Evolutionary conservation across 2,888 invertebrate species (phyloP), one percentile per base, ranked within the genome.

Genomic region (Mythimna impura): DNA sequence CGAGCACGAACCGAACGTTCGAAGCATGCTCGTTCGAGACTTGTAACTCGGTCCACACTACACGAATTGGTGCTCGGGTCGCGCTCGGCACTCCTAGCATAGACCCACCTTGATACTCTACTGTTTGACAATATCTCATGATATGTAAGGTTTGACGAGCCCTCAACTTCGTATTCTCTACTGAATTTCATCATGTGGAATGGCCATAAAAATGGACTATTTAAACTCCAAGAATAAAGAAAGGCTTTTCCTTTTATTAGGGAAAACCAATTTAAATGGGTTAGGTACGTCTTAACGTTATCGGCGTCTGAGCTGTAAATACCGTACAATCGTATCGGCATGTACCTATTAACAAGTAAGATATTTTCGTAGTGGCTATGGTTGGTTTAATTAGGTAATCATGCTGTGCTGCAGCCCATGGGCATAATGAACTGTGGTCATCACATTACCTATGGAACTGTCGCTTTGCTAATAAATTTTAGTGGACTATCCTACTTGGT

Each of bases 261-360:
- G 12, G 8, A 14, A 40, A 55, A 40, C 14, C 54, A 50, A 64
- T 65, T 30, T 54, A n/a, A 47, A 22, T 20, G n/a, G 55, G n/a
- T 71, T 47, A n/a, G n/a, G n/a, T n/a, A 40, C 40, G 62, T 64
- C 34, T 64, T 14, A 47, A 12, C 47, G 70, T 61, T 76, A 68
- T 80, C n/a, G 30, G 60, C 34, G 22, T n/a, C 52, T 50, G 34
- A 64, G n/a, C 34, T 54, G 40, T 58, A 30, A 54, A 25, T 17
- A 54, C n/a, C 8, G 3, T 17, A 12, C 47, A 14, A 63, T 20
- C 36, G 47, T 61, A 60, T 60, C 10, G n/a, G 14, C 14, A 25
- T n/a, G 17, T 47, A 20, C 17, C 14, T 17, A 22, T 20, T 78
- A 50, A 36, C 50, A 14, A 25, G 30, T 25, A 58, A 25, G 69